Base-by-base conservation (phyloP, 64 coral and sea anemone genomes). In the Montipora capricornis region DNA sequence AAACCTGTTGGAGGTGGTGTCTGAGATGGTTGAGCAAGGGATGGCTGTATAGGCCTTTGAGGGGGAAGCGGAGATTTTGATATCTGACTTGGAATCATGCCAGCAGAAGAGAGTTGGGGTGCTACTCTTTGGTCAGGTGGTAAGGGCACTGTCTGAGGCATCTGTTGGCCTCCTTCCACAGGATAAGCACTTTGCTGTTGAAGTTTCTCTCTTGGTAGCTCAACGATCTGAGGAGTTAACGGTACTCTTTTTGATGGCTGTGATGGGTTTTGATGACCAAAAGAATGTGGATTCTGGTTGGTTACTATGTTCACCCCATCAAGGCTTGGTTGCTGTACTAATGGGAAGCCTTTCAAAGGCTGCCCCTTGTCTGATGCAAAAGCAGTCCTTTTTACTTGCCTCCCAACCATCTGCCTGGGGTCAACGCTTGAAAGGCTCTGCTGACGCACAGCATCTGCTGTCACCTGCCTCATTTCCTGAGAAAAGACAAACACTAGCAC, bases 1-100 rank as follows among this genome's bases (percentile, higher is more conserved):
- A 48, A 78, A 22, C 49, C 61, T 17, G 50, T 80, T 81, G 81
- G 45, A 76, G 80, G 81, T 47, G 80, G 51, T 71, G 64, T 71
- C 82, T 73, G 82, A 71, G 64, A 19, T 71, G 82, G 66, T 50
- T 44, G 82, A 71, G 46, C 16, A 3, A 47, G 70, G 46, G 47
- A 12, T 70, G 82, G 82, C 47, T 71, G 82, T 26, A 71, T 22
- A 73, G 82, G 62, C 64, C 82, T 47, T 22, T 66, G 45, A 71
- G 62, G 19, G 2, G 17, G 61, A 52, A 86, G 62, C 14, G 82
- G 46, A 19, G 82, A 71, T 19, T 64, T 86, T 50, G 66, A 5
- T 3, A 73, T 20, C n/a, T 45, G 45, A 17, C 45, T 86, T 14
- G 49, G 64, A 20, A 59, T 44, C 16, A 86, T 13, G 71, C 19